Percentiles rank a stretch among this genome's conserved stretches.
phyloP scores from a whole-genome alignment of 2,113 vertebrate species.

The Chamaetylas fuelleborni region DNA sequence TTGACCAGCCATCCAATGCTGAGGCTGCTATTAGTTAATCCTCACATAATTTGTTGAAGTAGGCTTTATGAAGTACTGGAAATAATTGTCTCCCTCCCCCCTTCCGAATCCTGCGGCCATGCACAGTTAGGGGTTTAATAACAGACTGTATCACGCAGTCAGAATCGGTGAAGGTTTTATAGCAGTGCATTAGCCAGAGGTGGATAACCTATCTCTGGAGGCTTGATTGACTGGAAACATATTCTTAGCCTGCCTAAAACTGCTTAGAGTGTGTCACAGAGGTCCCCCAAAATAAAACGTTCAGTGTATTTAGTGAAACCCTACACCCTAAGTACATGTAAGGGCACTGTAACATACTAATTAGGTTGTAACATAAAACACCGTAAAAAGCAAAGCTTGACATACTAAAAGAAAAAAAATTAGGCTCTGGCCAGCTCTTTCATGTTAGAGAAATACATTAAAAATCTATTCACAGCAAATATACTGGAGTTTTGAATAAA shows the following conservation, averaged over 20 bases:
- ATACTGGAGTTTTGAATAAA: constrained; percentile 25
- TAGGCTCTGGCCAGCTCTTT: constrained; percentile 37
- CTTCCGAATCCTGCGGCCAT: not conserved
- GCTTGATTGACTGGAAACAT: constrained; percentile 54
- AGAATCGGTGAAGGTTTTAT: constrained; percentile 45
- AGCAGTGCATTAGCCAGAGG: constrained; percentile 42
- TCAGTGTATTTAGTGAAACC: constrained; percentile 60
- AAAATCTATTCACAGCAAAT: constrained; percentile 55
- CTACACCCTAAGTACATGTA: constrained; percentile 54
- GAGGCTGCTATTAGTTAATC: constrained; percentile 49
- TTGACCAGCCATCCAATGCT: not conserved
- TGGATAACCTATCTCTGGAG: constrained; percentile 58
- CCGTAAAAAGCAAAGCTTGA: constrained; percentile 55
- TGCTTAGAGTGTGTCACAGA: constrained; percentile 42
- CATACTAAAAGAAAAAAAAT: not conserved
- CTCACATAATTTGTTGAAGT: constrained; percentile 43
- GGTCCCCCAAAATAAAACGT: constrained; percentile 48
- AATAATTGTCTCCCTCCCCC: constrained; percentile 9
- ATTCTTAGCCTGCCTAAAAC: constrained; percentile 55
- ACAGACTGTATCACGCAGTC: not conserved
- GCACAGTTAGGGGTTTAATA: constrained; percentile 37
- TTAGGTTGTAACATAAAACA: constrained; percentile 71
- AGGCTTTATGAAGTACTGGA: constrained; percentile 45
- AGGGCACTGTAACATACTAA: constrained; percentile 61
- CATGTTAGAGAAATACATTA: constrained; percentile 44